phyloP scores from a whole-genome alignment of 2,113 vertebrate species.

The Melozone crissalis region DNA sequence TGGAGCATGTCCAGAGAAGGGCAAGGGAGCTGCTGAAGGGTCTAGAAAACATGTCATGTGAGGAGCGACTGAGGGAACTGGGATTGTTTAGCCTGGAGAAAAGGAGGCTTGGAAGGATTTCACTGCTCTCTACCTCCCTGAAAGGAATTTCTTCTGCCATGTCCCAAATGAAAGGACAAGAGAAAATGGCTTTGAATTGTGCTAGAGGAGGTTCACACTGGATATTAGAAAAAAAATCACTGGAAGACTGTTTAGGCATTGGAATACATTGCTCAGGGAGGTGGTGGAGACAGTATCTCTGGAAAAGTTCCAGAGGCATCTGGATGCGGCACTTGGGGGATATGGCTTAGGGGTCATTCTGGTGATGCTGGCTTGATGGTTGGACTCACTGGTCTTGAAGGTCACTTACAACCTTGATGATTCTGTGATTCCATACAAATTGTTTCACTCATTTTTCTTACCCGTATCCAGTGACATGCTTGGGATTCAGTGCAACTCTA shows the following conservation, averaged over 20 bases:
- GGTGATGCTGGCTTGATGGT: rapidly evolving
- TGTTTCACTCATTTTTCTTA: background rate
- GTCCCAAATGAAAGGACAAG: background rate
- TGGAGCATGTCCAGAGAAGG: background rate
- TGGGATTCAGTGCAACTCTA: background rate
- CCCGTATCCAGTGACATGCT: background rate
- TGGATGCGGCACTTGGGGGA: background rate
- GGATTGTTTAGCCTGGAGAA: background rate
- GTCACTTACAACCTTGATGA: background rate
- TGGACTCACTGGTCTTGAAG: background rate
- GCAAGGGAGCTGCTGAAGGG: background rate
- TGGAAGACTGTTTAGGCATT: background rate
- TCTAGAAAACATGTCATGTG: background rate
- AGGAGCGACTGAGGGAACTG: rapidly evolving
- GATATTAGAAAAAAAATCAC: background rate
- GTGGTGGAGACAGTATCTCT: background rate
- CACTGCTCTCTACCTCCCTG: background rate
- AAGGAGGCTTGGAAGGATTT: background rate
- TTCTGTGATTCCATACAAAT: background rate
- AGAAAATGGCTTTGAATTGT: background rate
- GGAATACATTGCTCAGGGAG: background rate
- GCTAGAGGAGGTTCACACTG: background rate
- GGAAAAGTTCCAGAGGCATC: background rate
- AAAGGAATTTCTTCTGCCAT: background rate
- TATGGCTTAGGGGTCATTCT: background rate